Conservation (phyloP, 2,797 vertebrate genomes). For the Malacoraja senta region DNA sequence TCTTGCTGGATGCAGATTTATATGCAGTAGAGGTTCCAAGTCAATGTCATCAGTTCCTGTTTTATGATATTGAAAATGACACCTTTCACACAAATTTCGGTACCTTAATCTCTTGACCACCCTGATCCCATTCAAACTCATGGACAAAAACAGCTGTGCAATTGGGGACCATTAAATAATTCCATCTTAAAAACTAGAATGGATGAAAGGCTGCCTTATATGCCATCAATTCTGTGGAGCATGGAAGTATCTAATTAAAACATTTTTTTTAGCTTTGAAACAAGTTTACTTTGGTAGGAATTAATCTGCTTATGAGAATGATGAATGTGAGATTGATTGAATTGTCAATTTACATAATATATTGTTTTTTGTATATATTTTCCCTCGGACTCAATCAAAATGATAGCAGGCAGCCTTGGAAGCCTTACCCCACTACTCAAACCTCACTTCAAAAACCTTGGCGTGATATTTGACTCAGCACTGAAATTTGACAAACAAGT, state of each 20-base stretch:
- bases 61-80: too few relatives aligned
- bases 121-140: background rate
- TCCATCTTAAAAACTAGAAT: background rate
- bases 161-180: background rate
- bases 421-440: too few relatives aligned
- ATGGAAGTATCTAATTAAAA: background rate
- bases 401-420: too few relatives aligned
- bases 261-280: background rate
- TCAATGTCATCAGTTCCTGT: too few relatives aligned
- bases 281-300: background rate
- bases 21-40: too few relatives aligned
- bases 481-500: too few relatives aligned
- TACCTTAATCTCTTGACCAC: too few relatives aligned
- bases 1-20: too few relatives aligned
- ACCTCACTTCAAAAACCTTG: too few relatives aligned
- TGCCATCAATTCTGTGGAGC: background rate
- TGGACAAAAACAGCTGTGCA: background rate
- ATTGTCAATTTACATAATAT: background rate
- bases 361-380: background rate
- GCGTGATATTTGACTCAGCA: too few relatives aligned
- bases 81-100: too few relatives aligned
- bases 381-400: too few relatives aligned
- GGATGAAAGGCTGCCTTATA: background rate
- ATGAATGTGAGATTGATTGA: background rate
- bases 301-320: background rate